Evolutionary conservation across 2,797 vertebrate species (phyloP).

Genomic region (Sebastes nivosus): DNA sequence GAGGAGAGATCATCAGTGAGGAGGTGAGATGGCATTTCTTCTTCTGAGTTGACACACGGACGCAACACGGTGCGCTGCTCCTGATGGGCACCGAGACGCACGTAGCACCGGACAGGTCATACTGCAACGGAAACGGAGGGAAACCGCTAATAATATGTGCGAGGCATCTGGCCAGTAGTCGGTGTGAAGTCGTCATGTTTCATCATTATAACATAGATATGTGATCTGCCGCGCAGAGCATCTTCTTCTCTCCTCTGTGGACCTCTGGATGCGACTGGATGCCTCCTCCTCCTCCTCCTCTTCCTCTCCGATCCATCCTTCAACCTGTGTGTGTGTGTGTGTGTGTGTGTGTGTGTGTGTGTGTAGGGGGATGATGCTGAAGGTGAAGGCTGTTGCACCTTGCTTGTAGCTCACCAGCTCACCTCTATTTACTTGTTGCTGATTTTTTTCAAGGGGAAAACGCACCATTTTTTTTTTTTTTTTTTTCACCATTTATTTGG

Average conservation of each 20-base stretch:
- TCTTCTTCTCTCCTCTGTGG: constrained; percentile 6
- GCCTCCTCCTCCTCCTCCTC: constrained; percentile 26
- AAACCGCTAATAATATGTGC: background rate
- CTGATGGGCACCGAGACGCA: constrained; percentile 44
- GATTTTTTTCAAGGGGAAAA: background rate
- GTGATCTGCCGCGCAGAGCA: constrained; percentile 6
- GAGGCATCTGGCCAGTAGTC: background rate
- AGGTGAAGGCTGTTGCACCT: constrained; percentile 12
- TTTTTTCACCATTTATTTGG: background rate
- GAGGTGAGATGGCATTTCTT: constrained; percentile 45
- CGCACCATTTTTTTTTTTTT: background rate
- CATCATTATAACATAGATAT: background rate
- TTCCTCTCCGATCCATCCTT: constrained; percentile 24
- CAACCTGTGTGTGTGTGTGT: constrained; percentile 1
- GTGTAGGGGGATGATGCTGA: background rate
- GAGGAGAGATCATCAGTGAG: background rate
- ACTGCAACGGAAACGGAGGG: constrained; percentile 21
- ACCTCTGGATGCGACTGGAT: constrained; percentile 46
- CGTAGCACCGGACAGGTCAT: constrained; percentile 55
- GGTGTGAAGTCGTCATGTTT: background rate
- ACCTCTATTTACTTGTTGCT: background rate
- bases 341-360: background rate
- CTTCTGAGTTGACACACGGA: constrained; percentile 25
- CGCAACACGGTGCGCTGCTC: constrained; percentile 26
- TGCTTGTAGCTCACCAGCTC: background rate